Base-by-base conservation (phyloP, 2,888 invertebrate genomes). In the Noctua fimbriata region DNA sequence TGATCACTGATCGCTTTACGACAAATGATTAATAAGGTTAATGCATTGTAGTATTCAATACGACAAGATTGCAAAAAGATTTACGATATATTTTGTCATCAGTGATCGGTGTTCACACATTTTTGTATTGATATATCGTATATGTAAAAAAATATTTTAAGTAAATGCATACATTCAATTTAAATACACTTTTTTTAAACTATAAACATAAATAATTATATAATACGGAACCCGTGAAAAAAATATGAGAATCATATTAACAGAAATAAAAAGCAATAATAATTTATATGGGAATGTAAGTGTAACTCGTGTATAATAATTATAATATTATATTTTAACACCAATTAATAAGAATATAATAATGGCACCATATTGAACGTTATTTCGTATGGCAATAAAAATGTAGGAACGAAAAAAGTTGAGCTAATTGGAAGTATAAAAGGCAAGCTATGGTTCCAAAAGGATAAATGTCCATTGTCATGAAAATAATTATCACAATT, bases 301-400 rank as follows among this genome's bases (percentile, higher is more conserved):
- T 44, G 18, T 66, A 58, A 32, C 36, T 63, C 12, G n/a, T 63
- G 7, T 71, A 60, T 69, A 69, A 81, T 52, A 47, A 32, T 55
- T 21, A 66, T 60, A 65, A n/a, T 44, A 44, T 44, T 47, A 73
- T 52, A 21, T 47, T 73, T 70, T 49, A 67, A 69, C 36, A 87
- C 85, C 85, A 87, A 87, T 85, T 60, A 65, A 78, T 75, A 74
- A 74, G 16, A 58, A 75, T 60, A 75, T 41, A 79, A 87, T 74
- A 87, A 84, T 84, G 88, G 88, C 90, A 90, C 90, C 85, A 71
- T 82, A 87, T 74, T 78, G 41, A 78, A 72, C 63, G 28, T 74
- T 69, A 78, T 76, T 83, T 75, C 52, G 73, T 87, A 89, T 89
- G 89, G 90, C 89, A 90, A 87, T 77, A 72, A 67, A 63, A 32